A percentile compares a stretch with the other conserved stretches of the same genome.
Conservation (phyloP, 2,113 vertebrate species). For the Tragelaphus imberbis region DNA sequence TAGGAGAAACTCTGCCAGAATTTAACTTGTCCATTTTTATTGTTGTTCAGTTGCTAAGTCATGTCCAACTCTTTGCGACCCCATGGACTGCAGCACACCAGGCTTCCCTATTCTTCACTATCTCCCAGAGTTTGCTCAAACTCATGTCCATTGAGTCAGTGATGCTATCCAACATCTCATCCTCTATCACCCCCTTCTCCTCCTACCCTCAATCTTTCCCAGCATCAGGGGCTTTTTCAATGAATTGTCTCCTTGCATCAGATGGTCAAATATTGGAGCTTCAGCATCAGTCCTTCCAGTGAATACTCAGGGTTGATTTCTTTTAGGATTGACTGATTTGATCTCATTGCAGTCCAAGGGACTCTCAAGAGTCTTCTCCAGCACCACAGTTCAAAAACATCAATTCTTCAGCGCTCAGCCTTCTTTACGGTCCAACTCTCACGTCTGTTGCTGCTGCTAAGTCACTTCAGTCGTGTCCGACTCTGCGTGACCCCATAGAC, state of each 20-base stretch:
- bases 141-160: not conserved
- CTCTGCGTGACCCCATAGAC: no score
- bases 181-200: not conserved
- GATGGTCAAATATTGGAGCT: not conserved
- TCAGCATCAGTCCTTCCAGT: not conserved
- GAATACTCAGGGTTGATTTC: not conserved
- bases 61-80: not conserved
- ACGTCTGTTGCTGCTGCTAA: no score
- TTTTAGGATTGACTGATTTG: not conserved
- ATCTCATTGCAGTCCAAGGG: not conserved
- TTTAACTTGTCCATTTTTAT: not conserved
- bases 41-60: not conserved
- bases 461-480: no score
- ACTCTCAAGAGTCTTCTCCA: not conserved
- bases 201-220: not conserved
- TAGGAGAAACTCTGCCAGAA: not conserved
- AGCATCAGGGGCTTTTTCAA: not conserved
- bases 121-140: not conserved
- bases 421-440: not conserved
- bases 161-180: not conserved
- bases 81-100: not conserved
- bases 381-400: not conserved
- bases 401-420: not conserved
- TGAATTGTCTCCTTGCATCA: not conserved
- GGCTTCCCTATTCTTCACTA: not conserved